phyloP scores from a whole-genome alignment of 2,888 invertebrate genomes.

The Holacanthella duospinosa region DNA sequence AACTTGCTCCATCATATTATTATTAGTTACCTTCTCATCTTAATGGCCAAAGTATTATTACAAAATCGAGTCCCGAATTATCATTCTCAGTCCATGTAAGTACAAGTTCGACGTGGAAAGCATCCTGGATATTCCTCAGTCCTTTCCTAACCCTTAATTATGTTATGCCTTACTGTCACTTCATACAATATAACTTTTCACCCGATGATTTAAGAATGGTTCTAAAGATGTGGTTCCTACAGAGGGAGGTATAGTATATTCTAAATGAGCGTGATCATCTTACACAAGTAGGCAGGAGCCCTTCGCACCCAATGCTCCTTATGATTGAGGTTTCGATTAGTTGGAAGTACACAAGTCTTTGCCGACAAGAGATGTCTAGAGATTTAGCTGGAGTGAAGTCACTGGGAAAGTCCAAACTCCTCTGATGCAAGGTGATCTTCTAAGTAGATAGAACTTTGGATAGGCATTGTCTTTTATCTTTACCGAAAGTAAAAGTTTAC shows the following conservation, averaged over 20 bases:
- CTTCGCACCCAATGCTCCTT: too few species aligned
- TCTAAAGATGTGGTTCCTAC: neutral
- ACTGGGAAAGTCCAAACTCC: too few species aligned
- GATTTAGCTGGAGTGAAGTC: too few species aligned
- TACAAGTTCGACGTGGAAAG: neutral
- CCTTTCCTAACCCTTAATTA: slow-evolving; percentile 3
- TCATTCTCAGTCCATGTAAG: too few species aligned
- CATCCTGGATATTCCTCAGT: neutral
- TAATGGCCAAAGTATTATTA: neutral
- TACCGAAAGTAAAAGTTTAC: too few species aligned
- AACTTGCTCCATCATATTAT: neutral
- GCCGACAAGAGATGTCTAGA: neutral
- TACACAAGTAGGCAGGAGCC: neutral
- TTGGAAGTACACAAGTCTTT: neutral
- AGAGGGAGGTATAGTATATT: too few species aligned
- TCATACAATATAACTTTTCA: neutral
- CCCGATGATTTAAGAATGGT: neutral
- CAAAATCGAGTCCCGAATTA: too few species aligned
- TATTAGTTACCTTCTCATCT: neutral
- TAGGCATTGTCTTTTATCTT: too few species aligned
- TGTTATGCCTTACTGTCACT: slow-evolving; percentile 9
- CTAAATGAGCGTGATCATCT: neutral
- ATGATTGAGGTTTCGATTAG: neutral
- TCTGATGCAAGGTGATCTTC: too few species aligned
- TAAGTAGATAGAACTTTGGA: too few species aligned